Percentiles rank a stretch among this genome's conserved stretches.
These are phyloP conservation scores for Unio pictorum DNA, from an alignment of 2,888 invertebrate genomes.

Conservation along the genomic window DNA sequence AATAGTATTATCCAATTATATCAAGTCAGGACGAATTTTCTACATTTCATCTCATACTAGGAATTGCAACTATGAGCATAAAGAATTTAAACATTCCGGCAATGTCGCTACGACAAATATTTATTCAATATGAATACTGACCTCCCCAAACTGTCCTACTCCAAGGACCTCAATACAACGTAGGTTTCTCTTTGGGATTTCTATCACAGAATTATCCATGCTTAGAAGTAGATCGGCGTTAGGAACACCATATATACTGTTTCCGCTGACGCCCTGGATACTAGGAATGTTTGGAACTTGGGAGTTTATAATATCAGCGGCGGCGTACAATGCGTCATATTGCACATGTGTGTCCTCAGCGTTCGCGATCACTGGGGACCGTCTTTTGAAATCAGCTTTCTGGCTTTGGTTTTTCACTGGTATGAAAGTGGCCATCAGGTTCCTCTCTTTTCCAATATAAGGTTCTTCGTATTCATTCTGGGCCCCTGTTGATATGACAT, in stretches of 20 bases:
- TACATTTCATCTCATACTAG: no score
- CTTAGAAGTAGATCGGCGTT: slow-evolving; percentile 71
- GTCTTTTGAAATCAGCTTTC: no score
- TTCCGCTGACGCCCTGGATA: slow-evolving; percentile 71
- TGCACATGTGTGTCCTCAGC: slow-evolving; percentile 59
- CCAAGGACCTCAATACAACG: slow-evolving; percentile 90
- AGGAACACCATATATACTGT: slow-evolving; percentile 74
- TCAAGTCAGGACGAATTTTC: no score
- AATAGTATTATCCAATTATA: no score
- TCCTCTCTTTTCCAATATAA: no score
- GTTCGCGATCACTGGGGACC: slow-evolving; percentile 24
- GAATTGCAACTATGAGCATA: no score
- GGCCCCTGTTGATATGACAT: no score
- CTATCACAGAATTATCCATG: slow-evolving; percentile 77
- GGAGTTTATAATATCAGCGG: slow-evolving; percentile 62
- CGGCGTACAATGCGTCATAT: slow-evolving; percentile 64
- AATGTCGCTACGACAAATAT: neutral
- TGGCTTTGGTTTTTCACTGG: no score
- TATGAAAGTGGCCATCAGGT: no score
- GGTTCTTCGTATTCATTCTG: no score
- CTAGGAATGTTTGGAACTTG: slow-evolving; percentile 62
- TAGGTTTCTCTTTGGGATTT: slow-evolving; percentile 87
- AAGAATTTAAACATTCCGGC: no score
- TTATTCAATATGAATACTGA: slow-evolving; percentile 62
- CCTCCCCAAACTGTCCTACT: slow-evolving; percentile 91